Percentiles rank a stretch among this genome's conserved stretches.
These are phyloP conservation scores for Eidolon dupreanum DNA, from an alignment of 2,797 vertebrate genomes.

Conservation along the genomic window DNA sequence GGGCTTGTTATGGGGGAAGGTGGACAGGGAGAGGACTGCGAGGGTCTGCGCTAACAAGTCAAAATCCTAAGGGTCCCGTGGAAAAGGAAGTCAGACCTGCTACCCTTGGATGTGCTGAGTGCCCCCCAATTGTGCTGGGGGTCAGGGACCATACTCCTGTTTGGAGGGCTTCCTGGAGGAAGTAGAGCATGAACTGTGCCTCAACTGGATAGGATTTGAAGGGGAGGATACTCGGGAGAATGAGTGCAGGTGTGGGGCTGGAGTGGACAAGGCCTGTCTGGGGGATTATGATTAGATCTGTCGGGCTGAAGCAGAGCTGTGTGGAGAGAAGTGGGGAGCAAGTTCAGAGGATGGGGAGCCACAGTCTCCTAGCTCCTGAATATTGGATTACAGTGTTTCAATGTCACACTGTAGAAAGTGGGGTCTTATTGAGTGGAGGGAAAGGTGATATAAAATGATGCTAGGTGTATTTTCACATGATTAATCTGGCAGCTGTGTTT, in stretches of 20 bases:
- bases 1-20: not conserved
- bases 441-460: not conserved
- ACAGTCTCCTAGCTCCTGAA: not conserved
- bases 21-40: not conserved
- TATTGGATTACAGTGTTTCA: not conserved
- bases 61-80: not conserved
- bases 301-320: not conserved
- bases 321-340: not conserved
- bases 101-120: not conserved
- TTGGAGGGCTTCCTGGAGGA: conserved; percentile 9
- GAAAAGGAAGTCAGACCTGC: not conserved
- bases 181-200: not conserved
- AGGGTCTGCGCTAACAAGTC: not conserved
- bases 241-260: too few species aligned
- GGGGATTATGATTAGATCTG: not conserved
- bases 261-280: not conserved
- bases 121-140: too few species aligned
- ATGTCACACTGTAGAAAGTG: fast-evolving
- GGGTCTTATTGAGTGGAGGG: not conserved
- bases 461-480: fast-evolving
- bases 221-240: fast-evolving
- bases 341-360: not conserved
- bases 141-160: not conserved
- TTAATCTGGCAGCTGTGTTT: not conserved
- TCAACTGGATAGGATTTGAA: not conserved